Conservation (phyloP, 2,113 vertebrate species). For the Myotis lucifugus region DNA sequence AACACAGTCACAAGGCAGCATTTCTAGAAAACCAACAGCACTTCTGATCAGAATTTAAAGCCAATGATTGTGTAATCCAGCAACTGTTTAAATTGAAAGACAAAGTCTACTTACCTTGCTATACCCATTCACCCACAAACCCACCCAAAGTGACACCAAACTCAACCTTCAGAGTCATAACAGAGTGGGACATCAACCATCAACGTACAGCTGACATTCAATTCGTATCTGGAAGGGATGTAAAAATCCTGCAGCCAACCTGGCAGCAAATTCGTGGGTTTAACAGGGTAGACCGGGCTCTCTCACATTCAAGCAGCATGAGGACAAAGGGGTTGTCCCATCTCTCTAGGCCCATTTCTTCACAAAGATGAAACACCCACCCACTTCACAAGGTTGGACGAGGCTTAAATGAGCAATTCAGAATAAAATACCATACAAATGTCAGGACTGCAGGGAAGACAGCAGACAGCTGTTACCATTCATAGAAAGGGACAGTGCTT, state of each 20-base stretch:
- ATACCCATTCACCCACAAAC: not conserved
- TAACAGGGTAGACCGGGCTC: not conserved
- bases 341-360: not conserved
- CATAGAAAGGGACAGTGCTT: not conserved
- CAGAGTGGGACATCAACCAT: not conserved
- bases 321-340: not conserved
- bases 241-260: not conserved
- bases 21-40: conserved; percentile 12
- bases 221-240: not conserved
- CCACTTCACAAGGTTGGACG: not conserved
- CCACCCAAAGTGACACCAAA: not conserved
- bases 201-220: not conserved
- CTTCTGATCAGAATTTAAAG: not conserved
- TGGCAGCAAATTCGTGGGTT: not conserved
- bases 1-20: conserved; percentile 40
- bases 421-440: conserved; percentile 10
- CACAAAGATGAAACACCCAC: not conserved
- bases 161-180: not conserved
- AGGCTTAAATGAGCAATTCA: conserved; percentile 31
- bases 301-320: not conserved
- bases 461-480: not conserved
- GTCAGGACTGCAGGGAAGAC: not conserved
- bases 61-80: not conserved
- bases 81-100: not conserved
- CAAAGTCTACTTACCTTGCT: not conserved